These are phyloP conservation scores for Anguilla megastoma DNA, from an alignment of 2,797 vertebrate species.

Conservation along the genomic window DNA sequence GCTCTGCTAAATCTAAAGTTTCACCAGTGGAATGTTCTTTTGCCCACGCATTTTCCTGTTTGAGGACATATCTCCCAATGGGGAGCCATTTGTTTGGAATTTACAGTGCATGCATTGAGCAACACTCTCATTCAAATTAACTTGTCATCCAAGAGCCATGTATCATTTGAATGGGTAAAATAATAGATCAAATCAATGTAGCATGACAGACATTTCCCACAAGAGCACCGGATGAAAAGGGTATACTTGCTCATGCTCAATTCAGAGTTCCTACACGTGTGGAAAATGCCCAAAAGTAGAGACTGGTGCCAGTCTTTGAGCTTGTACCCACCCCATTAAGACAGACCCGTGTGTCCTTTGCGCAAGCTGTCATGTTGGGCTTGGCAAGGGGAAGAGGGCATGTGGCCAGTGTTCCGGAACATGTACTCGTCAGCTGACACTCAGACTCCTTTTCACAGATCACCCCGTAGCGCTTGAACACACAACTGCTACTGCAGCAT, in stretches of 20 bases:
- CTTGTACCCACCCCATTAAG: conserved; percentile 71
- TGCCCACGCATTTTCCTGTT: neutral
- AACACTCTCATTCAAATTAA: conserved; percentile 22
- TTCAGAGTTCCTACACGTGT: neutral
- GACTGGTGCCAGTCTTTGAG: neutral
- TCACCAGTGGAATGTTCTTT: neutral
- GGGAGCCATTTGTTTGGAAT: conserved; percentile 36
- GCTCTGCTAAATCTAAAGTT: neutral
- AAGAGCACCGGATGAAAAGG: neutral
- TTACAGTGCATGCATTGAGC: conserved; percentile 23
- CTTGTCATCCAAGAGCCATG: conserved; percentile 30
- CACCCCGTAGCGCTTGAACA: conserved; percentile 56
- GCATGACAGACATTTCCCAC: conserved; percentile 23
- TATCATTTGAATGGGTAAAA: conserved; percentile 22
- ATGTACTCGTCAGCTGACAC: conserved; percentile 66
- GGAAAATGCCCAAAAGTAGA: neutral
- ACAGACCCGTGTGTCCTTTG: conserved; percentile 71
- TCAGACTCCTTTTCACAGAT: conserved; percentile 72
- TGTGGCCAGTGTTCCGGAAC: conserved; percentile 63
- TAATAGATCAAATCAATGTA: neutral
- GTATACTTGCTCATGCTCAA: too few species aligned
- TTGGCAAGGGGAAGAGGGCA: conserved; percentile 70
- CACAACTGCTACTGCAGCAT: conserved; percentile 71
- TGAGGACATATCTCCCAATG: conserved; percentile 3
- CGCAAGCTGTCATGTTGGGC: conserved; percentile 74